A percentile compares a stretch with the other conserved stretches of the same genome.
These are phyloP conservation scores for Coronaproctus castanopsis DNA, from an alignment of 2,888 invertebrate genomes.

Conservation along the genomic window DNA sequence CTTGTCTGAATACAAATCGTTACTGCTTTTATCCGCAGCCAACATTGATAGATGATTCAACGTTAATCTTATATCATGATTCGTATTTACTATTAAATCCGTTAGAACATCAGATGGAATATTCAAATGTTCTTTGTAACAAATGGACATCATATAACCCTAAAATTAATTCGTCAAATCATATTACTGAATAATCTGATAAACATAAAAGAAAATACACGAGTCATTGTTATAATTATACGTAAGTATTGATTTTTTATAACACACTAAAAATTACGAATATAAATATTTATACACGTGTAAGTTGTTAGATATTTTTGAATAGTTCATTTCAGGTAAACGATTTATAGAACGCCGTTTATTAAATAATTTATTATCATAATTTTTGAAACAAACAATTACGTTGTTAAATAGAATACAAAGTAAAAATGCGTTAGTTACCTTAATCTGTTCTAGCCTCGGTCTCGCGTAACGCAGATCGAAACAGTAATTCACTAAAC, in stretches of 20 bases:
- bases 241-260: neutral
- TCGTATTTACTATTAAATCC: constrained; percentile 66
- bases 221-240: neutral
- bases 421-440: no score
- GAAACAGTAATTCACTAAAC: constrained; percentile 80
- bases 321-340: no score
- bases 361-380: no score
- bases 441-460: constrained; percentile 72
- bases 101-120: constrained; percentile 52
- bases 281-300: no score
- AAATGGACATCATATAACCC: constrained; percentile 78
- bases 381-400: no score
- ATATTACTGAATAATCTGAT: neutral
- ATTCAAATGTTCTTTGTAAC: constrained; percentile 73
- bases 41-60: constrained; percentile 69
- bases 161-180: constrained; percentile 25
- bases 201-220: neutral
- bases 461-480: constrained; percentile 76
- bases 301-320: no score
- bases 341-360: no score
- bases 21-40: constrained; percentile 32
- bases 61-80: constrained; percentile 84
- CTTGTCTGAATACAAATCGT: constrained; percentile 37
- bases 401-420: no score
- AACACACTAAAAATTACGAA: neutral